Evolutionary conservation across 23 tunicate genomes (phyloP), one percentile per base, ranked within the genome.

Genomic region (Styela clava): DNA sequence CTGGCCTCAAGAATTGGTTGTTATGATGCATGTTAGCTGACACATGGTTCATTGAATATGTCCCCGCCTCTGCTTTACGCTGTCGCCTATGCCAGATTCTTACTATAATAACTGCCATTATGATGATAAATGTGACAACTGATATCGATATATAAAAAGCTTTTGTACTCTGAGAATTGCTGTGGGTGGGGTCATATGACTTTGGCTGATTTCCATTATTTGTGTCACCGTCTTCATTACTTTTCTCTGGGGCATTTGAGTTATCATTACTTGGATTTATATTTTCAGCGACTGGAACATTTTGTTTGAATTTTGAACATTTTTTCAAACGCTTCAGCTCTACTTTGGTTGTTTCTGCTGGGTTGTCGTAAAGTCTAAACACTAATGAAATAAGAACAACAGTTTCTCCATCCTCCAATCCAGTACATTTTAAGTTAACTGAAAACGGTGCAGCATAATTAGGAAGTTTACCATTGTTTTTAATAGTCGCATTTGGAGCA

Each of bases 81-180:
- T 68, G 69, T 2, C 69, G 79, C 52, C 52, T 83, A 77, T 93
- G 93, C 86, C 89, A 84, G 70, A 81, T 19, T 18, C 51, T 35
- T 16, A 81, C 81, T 5, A 33, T 86, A 1, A 87, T 61, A 23
- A 93, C 87, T 7, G 78, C 71, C 52, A 87, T 7, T n/a, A 87
- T 35, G 34, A 93, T 81, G 21, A 88, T 12, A 24, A 74, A 24
- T 33, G 89, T 70, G 2, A 93, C 79, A 1, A 88, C 89, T n/a
- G 87, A 85, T 31, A 93, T 81, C 12, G 92, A 79, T 30, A 93
- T 93, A 73, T 82, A 93, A 81, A 93, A 93, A 63, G 93, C 89
- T 3, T 79, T 71, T 34, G 93, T 88, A 64, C 92, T 84, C 31
- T 87, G 85, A 2, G 65, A 80, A 5, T 69, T 29, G 18, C 83